Evolutionary conservation across 2,797 vertebrate species (phyloP).

Genomic region (Chloroceryle inda): DNA sequence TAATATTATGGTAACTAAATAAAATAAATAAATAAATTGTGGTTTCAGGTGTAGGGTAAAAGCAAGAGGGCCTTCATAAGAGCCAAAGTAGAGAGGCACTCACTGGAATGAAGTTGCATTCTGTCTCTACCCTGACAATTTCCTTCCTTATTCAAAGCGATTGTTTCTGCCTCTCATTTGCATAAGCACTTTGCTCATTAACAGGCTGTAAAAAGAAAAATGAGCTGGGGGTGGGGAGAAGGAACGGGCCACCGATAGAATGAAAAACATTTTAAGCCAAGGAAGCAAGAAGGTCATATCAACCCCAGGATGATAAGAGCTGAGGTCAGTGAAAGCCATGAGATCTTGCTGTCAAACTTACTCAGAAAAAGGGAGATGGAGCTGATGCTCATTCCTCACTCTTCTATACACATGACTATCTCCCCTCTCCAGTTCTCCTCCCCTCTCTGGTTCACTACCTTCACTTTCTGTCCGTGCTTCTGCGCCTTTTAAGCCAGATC

Average conservation of each 20-base stretch:
- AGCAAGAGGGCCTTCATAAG: not conserved
- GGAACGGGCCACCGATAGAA: slow-evolving; percentile 43
- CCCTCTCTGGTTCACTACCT: not conserved
- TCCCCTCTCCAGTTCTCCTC: not conserved
- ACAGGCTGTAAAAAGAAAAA: slow-evolving; percentile 67
- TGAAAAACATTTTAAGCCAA: slow-evolving; percentile 51
- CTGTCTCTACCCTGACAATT: slow-evolving; percentile 38
- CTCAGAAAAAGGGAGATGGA: slow-evolving; percentile 47
- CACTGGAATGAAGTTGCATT: not conserved
- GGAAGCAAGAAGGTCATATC: slow-evolving; percentile 55
- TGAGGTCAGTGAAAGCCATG: slow-evolving; percentile 32
- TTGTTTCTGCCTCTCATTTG: slow-evolving; percentile 70
- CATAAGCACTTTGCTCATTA: slow-evolving; percentile 74
- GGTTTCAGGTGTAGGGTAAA: not conserved
- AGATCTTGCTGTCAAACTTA: not conserved
- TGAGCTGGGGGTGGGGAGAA: slow-evolving; percentile 17
- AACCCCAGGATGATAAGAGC: slow-evolving; percentile 43
- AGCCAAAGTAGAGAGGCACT: not conserved
- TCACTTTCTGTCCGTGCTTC: not conserved
- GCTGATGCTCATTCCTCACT: not conserved
- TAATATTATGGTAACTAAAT: not conserved
- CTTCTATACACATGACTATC: not conserved
- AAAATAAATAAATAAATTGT: not conserved
- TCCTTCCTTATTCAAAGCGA: slow-evolving; percentile 29
- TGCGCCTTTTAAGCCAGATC: not conserved